Percentiles rank a stretch among this genome's conserved stretches.
These are phyloP conservation scores for Ginglymostoma cirratum DNA, from an alignment of 2,113 vertebrate species.

Conservation along the genomic window DNA sequence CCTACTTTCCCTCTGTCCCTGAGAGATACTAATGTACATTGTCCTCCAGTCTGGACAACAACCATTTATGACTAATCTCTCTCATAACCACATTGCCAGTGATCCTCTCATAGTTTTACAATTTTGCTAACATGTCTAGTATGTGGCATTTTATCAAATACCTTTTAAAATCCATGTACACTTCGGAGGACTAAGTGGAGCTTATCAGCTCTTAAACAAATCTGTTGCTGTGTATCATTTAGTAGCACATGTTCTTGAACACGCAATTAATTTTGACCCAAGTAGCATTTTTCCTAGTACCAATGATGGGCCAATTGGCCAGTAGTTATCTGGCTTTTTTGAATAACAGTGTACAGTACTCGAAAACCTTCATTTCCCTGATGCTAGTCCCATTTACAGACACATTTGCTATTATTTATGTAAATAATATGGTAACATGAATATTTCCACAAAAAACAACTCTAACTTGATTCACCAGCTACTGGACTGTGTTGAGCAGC, in stretches of 20 bases:
- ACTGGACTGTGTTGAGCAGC: not conserved
- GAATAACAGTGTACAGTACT: not conserved
- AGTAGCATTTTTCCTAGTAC: not conserved
- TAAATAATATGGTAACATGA: not conserved
- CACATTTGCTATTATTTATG: not conserved
- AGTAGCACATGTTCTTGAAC: not conserved
- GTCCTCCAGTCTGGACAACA: too few species aligned
- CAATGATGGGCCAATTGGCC: not conserved
- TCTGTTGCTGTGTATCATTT: not conserved
- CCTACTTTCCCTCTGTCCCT: too few species aligned
- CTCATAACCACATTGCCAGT: too few species aligned
- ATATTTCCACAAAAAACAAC: not conserved
- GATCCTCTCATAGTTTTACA: too few species aligned
- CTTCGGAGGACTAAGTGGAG: not conserved
- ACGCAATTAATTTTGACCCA: not conserved
- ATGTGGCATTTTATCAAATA: too few species aligned
- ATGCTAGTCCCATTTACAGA: not conserved
- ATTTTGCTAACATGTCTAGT: too few species aligned
- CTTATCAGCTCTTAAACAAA: not conserved
- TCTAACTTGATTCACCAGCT: not conserved
- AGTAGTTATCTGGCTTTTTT: not conserved
- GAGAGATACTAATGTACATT: too few species aligned
- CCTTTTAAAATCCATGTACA: too few species aligned
- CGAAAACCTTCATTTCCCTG: not conserved
- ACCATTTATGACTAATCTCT: too few species aligned